phyloP scores from a whole-genome alignment of 2,888 invertebrate genomes.

The Orchestes rusci region DNA sequence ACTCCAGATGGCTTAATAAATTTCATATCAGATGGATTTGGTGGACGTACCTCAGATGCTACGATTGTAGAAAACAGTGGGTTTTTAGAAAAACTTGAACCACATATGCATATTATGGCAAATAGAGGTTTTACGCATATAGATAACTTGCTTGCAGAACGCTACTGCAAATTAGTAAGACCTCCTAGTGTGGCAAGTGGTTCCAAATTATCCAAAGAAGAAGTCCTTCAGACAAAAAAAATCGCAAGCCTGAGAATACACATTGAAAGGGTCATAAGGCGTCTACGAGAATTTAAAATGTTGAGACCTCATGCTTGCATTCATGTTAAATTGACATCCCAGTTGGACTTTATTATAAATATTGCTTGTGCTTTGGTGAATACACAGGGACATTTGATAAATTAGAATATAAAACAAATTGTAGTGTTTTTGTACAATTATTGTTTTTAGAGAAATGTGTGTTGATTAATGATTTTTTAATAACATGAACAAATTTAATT shows the following conservation, averaged over 20 bases:
- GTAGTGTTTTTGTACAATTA: no score
- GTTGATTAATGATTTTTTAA: no score
- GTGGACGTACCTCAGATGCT: not conserved
- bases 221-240: slow-evolving; percentile 22
- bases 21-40: slow-evolving; percentile 7
- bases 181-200: slow-evolving; percentile 8
- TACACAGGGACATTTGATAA: no score
- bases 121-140: not conserved
- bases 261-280: slow-evolving; percentile 26
- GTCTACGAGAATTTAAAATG: slow-evolving; percentile 25
- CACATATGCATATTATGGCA: not conserved
- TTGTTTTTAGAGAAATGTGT: no score
- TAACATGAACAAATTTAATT: no score
- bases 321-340: slow-evolving; percentile 18
- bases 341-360: slow-evolving; percentile 12
- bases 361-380: slow-evolving; percentile 14
- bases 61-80: slow-evolving; percentile 2
- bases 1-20: slow-evolving; percentile 8
- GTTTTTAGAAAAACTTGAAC: slow-evolving; percentile 1
- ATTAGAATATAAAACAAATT: no score
- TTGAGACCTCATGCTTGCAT: slow-evolving; percentile 20
- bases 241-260: slow-evolving; percentile 28
- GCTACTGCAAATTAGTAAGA: not conserved
- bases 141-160: not conserved
- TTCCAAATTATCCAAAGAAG: slow-evolving; percentile 15